Evolutionary conservation across 2,113 vertebrate genomes (phyloP).

Genomic region (Sitta europaea): DNA sequence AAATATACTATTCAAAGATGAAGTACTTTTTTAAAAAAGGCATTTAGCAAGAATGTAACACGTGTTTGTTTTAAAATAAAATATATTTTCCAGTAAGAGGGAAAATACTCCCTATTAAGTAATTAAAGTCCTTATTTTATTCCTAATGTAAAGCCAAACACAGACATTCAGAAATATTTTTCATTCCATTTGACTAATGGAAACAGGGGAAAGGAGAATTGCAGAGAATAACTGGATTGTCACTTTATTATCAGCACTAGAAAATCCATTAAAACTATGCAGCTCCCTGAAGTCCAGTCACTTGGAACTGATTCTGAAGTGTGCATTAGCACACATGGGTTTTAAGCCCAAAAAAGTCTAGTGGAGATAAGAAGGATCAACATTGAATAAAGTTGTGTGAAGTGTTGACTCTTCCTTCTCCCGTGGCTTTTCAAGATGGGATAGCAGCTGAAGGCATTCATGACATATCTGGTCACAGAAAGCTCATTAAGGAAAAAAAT

Average conservation of each 20-base stretch:
- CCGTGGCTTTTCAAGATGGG: background rate
- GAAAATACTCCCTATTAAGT: background rate
- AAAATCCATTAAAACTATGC: background rate
- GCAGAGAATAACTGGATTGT: background rate
- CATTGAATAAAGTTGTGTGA: background rate
- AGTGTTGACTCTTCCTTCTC: background rate
- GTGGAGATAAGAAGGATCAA: background rate
- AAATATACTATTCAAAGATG: background rate
- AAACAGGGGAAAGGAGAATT: background rate
- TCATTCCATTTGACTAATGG: background rate
- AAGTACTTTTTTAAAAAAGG: background rate
- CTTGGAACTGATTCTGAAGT: background rate
- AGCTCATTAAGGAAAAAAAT: background rate
- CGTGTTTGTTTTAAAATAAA: background rate
- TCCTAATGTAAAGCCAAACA: background rate
- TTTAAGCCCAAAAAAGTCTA: background rate
- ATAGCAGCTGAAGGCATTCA: background rate
- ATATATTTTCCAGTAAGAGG: background rate
- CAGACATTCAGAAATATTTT: background rate
- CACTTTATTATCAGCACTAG: background rate
- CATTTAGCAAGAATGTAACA: background rate
- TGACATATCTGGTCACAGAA: background rate
- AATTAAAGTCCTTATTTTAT: background rate
- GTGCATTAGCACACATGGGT: accelerated
- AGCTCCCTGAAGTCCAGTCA: background rate